Base-by-base conservation (phyloP, 2,113 vertebrate genomes). In the Saccopteryx bilineata region DNA sequence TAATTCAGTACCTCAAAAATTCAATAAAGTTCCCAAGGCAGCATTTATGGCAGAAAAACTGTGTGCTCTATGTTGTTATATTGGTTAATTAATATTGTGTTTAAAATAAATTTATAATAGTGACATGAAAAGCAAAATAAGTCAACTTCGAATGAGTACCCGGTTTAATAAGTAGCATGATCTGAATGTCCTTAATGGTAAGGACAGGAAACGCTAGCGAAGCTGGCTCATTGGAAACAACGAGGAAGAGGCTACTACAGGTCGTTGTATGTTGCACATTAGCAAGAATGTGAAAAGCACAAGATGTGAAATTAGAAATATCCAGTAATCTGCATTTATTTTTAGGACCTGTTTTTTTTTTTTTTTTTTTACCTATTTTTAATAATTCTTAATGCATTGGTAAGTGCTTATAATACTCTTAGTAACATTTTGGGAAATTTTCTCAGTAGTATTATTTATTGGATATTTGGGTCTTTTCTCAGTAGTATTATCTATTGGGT, bases 41-140 rank as follows among this genome's bases (percentile, higher is more conserved):
- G 23, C 86, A 92, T 86, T 88, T 86, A 71, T 96, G 87, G 19
- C 68, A 96, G 24, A 95, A 96, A 94, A 96, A 95, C 54, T 92
- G 71, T 95, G 18, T 2, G 82, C 0, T 91, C 7, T 85, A 13
- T 0, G 0, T 94, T 87, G 33, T 54, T 96, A 87, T 95, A 97
- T 95, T 90, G 87, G 83, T 94, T 96, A 97, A 94, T 83, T 97
- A 95, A 79, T 52, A 82, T 87, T 93, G n/a, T 84, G 87, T 94
- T 75, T 95, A 85, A 79, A 96, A 93, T 54, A 95, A 93, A 71
- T 87, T 94, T 52, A 13, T 68, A 95, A 56, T 91, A 14, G 48
- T 89, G 58, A 96, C n/a, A 56, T 87, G 52, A 97, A 93, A 96
- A 91, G 33, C 39, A 96, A 91, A 92, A 92, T n/a, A 88, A 92